Conservation (phyloP, 1,140 invertebrate genomes). For the Rhopalosiphum maidis region DNA sequence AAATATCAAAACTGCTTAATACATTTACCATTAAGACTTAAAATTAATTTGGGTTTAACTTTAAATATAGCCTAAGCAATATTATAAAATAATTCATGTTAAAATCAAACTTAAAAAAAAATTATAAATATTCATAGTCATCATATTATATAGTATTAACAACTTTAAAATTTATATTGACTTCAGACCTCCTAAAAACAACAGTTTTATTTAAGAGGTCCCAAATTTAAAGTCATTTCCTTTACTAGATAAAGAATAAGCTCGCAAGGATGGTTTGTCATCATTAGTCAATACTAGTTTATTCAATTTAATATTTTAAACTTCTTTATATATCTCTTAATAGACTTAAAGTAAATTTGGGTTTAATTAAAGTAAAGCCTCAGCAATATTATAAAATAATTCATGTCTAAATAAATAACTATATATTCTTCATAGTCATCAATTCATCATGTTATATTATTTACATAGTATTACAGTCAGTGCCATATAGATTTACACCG, state of each 20-base stretch:
- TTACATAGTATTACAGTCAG: no score
- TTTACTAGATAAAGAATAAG: constrained; percentile 8
- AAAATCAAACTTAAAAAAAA: background rate
- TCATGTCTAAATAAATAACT: background rate
- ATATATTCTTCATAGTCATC: background rate
- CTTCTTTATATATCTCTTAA: no score
- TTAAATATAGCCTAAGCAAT: background rate
- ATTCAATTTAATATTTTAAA: no score
- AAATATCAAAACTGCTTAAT: no score
- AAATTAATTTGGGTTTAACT: background rate
- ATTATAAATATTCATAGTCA: background rate
- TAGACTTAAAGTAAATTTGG: no score
- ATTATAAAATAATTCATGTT: background rate
- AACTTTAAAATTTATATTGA: background rate
- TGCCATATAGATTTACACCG: no score
- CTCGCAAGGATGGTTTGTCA: constrained; percentile 53
- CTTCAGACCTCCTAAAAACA: constrained; percentile 48
- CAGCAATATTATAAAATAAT: background rate
- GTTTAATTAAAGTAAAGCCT: background rate
- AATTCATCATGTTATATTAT: no score
- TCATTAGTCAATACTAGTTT: constrained; percentile 40
- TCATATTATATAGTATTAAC: no score
- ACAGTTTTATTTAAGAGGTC: constrained; percentile 26
- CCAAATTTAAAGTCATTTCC: constrained; percentile 47
- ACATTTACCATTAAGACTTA: background rate